phyloP scores from a whole-genome alignment of 2,888 invertebrate genomes.

The Ormyrus rosae region DNA sequence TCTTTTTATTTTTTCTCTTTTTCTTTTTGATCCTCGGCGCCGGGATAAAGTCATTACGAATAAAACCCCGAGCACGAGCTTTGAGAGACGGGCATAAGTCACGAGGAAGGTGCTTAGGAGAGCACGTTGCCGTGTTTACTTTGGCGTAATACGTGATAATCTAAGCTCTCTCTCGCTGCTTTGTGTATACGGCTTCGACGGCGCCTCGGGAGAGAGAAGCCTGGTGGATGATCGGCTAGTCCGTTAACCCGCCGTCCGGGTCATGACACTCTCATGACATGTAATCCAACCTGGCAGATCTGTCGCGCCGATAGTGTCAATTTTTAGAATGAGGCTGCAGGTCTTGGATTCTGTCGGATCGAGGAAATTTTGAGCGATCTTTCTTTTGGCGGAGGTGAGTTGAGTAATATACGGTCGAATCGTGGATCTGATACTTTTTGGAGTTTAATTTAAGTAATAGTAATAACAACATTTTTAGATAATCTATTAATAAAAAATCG shows the following conservation, averaged over 20 bases:
- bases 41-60: conserved; percentile 41
- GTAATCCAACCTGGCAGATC: conserved; percentile 5
- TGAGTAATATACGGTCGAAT: too few species aligned
- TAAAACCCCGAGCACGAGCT: neutral
- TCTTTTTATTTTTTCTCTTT: neutral
- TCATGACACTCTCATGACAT: conserved; percentile 16
- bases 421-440: too few species aligned
- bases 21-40: too few species aligned
- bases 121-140: conserved; percentile 43
- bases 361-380: too few species aligned
- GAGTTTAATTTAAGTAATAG: too few species aligned
- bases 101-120: neutral
- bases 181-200: neutral
- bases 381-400: too few species aligned
- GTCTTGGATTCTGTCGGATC: too few species aligned
- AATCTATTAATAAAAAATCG: too few species aligned
- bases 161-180: neutral
- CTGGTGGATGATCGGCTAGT: conserved; percentile 11
- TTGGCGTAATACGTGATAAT: conserved; percentile 39
- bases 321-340: neutral
- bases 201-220: neutral
- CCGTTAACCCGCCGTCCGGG: conserved; percentile 49
- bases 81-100: neutral
- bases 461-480: too few species aligned
- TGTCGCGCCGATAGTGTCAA: neutral